Conservation (phyloP, 2,797 vertebrate genomes). For the Naso thynnoides region DNA sequence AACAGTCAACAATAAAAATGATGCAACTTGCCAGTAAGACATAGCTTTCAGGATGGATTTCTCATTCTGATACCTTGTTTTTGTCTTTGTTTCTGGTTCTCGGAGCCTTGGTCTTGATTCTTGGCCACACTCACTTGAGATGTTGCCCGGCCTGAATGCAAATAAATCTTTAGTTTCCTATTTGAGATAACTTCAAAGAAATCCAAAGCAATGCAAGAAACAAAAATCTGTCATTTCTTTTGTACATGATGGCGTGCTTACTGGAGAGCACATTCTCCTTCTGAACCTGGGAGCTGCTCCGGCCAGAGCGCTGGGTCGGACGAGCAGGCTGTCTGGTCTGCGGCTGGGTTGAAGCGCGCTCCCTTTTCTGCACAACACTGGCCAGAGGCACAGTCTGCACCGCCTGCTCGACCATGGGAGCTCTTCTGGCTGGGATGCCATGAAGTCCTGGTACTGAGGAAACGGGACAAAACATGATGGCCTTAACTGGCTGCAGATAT, state of each 20-base stretch:
- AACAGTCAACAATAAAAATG: background rate
- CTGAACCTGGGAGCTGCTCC: conserved; percentile 75
- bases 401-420: conserved; percentile 97
- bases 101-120: conserved; percentile 84
- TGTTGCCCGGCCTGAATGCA: conserved; percentile 46
- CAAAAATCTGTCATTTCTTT: fast-evolving
- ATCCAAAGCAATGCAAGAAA: background rate
- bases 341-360: conserved; percentile 64
- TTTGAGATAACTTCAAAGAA: background rate
- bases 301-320: conserved; percentile 73
- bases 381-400: conserved; percentile 92
- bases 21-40: background rate
- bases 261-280: conserved; percentile 69
- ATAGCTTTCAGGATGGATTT: background rate
- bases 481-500: background rate
- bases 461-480: background rate
- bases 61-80: conserved; percentile 86
- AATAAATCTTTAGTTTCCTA: background rate
- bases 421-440: conserved; percentile 87
- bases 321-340: conserved; percentile 73
- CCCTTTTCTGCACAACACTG: conserved; percentile 81
- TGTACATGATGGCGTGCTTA: conserved; percentile 38
- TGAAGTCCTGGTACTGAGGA: conserved; percentile 86
- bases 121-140: conserved; percentile 76
- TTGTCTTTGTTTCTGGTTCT: conserved; percentile 90